phyloP scores from a whole-genome alignment of 1,140 invertebrate species.

The Calycopis cecrops region DNA sequence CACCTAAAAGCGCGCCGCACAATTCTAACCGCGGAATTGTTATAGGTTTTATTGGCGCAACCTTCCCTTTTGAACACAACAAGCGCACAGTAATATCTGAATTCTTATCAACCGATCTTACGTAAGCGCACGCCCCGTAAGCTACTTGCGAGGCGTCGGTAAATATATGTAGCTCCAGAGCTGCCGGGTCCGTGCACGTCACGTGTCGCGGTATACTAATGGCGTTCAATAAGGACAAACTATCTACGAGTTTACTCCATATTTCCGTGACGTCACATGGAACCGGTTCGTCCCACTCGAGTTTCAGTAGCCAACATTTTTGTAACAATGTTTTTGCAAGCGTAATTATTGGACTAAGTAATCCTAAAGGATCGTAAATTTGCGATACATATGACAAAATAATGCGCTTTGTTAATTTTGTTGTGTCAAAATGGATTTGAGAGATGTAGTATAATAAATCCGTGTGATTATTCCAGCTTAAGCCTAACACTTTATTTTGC shows the following conservation, averaged over 20 bases:
- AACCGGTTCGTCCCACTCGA: constrained; percentile 20
- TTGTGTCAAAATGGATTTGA: constrained; percentile 7
- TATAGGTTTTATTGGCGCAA: too few species aligned
- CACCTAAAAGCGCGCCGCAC: too few species aligned
- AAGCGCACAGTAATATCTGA: constrained; percentile 5
- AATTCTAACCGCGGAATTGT: too few species aligned
- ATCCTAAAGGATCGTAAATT: constrained; percentile 19
- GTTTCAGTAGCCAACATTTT: constrained; percentile 19
- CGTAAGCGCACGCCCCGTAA: too few species aligned
- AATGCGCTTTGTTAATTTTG: constrained; percentile 16
- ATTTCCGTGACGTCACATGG: constrained; percentile 10
- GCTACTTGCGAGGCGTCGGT: too few species aligned
- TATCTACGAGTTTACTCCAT: constrained; percentile 15
- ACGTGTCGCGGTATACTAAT: constrained; percentile 17
- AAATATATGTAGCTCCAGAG: constrained; percentile 20
- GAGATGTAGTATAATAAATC: constrained; percentile 19
- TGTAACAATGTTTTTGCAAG: constrained; percentile 19
- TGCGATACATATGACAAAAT: constrained; percentile 17
- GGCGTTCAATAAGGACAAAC: constrained; percentile 6
- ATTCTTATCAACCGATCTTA: not conserved
- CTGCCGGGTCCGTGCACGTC: constrained; percentile 9
- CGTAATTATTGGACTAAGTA: constrained; percentile 19
- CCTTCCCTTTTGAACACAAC: too few species aligned
- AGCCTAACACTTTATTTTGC: constrained; percentile 17
- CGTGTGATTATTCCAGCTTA: constrained; percentile 17